A percentile compares a stretch with the other conserved stretches of the same genome.
These are phyloP conservation scores for Chloroceryle inda DNA, from an alignment of 2,797 vertebrate species.

Conservation along the genomic window DNA sequence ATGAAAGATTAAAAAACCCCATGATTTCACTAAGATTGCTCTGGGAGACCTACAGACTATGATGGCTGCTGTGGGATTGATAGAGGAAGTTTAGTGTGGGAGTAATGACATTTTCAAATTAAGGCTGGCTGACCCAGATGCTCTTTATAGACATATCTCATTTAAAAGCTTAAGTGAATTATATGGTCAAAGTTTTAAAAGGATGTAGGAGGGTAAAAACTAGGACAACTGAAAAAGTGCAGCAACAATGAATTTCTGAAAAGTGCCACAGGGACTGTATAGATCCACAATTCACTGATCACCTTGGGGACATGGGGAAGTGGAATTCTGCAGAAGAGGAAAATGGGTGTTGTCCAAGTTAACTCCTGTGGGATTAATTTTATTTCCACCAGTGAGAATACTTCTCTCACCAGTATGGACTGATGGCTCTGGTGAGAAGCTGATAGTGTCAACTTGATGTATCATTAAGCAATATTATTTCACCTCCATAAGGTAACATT, in stretches of 20 bases:
- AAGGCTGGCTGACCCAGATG: conserved; percentile 39
- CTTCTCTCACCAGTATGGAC: neutral
- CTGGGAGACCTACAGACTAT: neutral
- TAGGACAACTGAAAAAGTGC: neutral
- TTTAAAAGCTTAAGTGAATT: conserved; percentile 36
- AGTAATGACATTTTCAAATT: conserved; percentile 55
- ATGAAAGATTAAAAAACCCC: neutral
- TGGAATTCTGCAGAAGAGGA: neutral
- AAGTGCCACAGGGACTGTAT: neutral
- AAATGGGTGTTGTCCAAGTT: neutral
- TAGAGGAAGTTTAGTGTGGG: conserved; percentile 4
- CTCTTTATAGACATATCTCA: conserved; percentile 38
- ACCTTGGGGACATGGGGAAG: neutral
- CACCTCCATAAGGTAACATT: neutral
- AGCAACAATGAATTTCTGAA: neutral
- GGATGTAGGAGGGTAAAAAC: neutral
- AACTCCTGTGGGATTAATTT: neutral
- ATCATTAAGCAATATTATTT: neutral
- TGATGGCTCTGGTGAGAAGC: neutral
- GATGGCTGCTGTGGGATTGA: conserved; percentile 38
- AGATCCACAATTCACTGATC: neutral
- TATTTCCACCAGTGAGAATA: neutral
- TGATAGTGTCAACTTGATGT: neutral
- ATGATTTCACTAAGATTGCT: neutral
- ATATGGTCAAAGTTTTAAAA: conserved; percentile 19